Evolutionary conservation across 2,113 vertebrate genomes (phyloP).

Genomic region (Gymnogyps californianus): DNA sequence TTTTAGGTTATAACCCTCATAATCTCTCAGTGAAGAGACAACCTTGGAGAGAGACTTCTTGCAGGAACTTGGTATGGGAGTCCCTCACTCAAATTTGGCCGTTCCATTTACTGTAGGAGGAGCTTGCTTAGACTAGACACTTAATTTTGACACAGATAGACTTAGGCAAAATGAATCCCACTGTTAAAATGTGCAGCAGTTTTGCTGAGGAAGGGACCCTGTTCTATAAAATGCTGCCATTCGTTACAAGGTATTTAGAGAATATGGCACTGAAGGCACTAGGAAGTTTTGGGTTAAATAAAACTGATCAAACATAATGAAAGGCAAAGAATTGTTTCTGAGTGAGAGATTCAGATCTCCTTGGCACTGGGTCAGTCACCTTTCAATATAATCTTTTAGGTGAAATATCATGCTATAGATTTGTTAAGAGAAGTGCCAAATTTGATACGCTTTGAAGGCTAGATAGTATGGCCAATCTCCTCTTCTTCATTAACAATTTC

Average conservation of each 20-base stretch:
- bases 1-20: not conserved
- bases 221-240: not conserved
- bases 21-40: not conserved
- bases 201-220: not conserved
- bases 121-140: not conserved
- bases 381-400: not conserved
- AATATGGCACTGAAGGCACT: not conserved
- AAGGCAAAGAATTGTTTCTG: not conserved
- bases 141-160: not conserved
- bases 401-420: not conserved
- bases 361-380: not conserved
- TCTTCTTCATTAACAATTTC: not conserved
- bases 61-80: not conserved
- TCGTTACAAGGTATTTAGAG: not conserved
- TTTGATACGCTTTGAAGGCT: not conserved
- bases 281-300: not conserved
- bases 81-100: not conserved
- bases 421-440: constrained; percentile 15
- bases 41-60: not conserved
- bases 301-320: not conserved
- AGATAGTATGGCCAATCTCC: not conserved
- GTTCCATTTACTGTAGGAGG: not conserved
- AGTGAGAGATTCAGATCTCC: not conserved
- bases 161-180: not conserved
- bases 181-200: not conserved